These are phyloP conservation scores for Morpho deidamia DNA, from an alignment of 2,888 invertebrate genomes.

Conservation along the genomic window DNA sequence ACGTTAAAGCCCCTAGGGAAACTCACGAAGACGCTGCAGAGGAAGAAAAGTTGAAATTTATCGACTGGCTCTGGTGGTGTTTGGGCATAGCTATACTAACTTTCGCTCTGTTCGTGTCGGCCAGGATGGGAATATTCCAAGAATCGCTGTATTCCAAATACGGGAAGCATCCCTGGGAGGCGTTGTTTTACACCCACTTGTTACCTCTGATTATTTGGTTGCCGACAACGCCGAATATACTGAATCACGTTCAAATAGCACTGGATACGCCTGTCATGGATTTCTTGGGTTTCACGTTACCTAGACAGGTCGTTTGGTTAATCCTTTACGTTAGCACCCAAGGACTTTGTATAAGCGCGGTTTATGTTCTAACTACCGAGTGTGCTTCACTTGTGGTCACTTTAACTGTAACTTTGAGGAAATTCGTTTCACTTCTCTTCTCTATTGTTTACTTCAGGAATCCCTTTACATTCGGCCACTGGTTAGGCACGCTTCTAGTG, in stretches of 20 bases:
- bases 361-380: conserved; percentile 95
- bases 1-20: conserved; percentile 78
- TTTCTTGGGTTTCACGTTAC: conserved; percentile 80
- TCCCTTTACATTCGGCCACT: conserved; percentile 94
- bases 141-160: conserved; percentile 89
- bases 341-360: conserved; percentile 95
- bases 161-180: conserved; percentile 95
- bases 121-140: conserved; percentile 97
- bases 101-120: conserved; percentile 93
- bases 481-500: conserved; percentile 93
- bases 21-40: conserved; percentile 59
- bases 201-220: conserved; percentile 94
- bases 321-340: conserved; percentile 92
- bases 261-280: conserved; percentile 82
- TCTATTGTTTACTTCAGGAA: conserved; percentile 97
- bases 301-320: conserved; percentile 87
- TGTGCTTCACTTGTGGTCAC: conserved; percentile 97
- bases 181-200: conserved; percentile 92
- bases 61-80: conserved; percentile 80
- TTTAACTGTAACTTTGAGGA: conserved; percentile 95
- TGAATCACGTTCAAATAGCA: conserved; percentile 86
- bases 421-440: conserved; percentile 96
- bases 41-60: conserved; percentile 59
- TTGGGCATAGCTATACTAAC: conserved; percentile 89
- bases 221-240: conserved; percentile 86